Percentiles rank a stretch among this genome's conserved stretches.
phyloP scores from a whole-genome alignment of 2,113 vertebrate species.

The Coturnix japonica region DNA sequence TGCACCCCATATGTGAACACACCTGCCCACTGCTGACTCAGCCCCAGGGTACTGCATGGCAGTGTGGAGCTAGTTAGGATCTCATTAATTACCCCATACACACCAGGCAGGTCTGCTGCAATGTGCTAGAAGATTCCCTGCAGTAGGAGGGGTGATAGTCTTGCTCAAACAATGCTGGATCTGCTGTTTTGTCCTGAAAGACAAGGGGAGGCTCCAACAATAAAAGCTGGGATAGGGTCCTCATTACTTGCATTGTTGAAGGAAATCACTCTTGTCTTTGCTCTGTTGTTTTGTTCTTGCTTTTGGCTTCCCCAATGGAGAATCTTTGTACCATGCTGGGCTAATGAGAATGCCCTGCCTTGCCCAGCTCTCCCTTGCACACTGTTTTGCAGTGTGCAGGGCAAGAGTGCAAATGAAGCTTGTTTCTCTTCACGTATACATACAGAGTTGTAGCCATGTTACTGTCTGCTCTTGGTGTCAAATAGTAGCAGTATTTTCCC shows the following conservation, averaged over 20 bases:
- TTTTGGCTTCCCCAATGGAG: accelerated
- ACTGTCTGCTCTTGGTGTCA: accelerated
- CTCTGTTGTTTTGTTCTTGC: accelerated
- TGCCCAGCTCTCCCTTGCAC: accelerated
- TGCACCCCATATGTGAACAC: accelerated
- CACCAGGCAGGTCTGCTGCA: neutral
- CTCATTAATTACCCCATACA: accelerated
- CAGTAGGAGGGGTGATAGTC: accelerated
- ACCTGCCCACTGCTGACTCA: too few species aligned
- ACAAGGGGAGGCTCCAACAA: neutral
- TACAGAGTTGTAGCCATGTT: accelerated
- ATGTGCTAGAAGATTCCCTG: accelerated
- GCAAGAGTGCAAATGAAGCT: accelerated
- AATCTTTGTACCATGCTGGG: accelerated
- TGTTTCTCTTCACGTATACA: accelerated
- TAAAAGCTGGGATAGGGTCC: accelerated
- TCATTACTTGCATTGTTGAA: accelerated
- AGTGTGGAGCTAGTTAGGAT: neutral
- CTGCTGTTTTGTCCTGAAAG: accelerated
- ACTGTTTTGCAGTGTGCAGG: accelerated
- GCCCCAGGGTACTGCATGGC: neutral
- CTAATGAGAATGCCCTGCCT: neutral
- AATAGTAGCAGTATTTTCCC: accelerated
- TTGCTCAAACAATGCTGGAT: accelerated
- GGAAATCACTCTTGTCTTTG: neutral